Evolutionary conservation across 92 coral and sea anemone species (phyloP).

Genomic region (Palythoa caribaeorum): DNA sequence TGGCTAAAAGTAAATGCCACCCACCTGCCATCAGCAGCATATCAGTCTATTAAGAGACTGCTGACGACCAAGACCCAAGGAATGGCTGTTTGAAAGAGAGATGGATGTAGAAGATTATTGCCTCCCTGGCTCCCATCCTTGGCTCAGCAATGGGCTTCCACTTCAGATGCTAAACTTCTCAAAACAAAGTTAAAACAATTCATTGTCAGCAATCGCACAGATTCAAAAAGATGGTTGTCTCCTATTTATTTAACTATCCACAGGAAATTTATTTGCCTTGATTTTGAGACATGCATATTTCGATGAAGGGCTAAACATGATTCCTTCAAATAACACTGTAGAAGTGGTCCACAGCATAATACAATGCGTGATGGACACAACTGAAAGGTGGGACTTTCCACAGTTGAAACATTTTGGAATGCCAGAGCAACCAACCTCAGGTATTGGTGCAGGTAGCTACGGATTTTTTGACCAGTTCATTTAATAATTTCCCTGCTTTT

Average conservation of each 20-base stretch:
- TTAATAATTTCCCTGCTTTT: neutral
- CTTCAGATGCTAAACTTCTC: conserved; percentile 24
- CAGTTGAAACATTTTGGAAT: conserved; percentile 56
- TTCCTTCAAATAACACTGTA: neutral
- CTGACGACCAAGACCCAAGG: no score
- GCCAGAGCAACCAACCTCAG: conserved; percentile 51
- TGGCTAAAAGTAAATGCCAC: conserved; percentile 48
- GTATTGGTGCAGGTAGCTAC: conserved; percentile 50
- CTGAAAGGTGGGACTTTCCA: neutral
- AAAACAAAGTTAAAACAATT: conserved; percentile 47
- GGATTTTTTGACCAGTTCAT: conserved; percentile 29
- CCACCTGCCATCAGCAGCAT: conserved; percentile 23
- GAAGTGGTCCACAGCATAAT: conserved; percentile 5
- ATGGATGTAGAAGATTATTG: conserved; percentile 56
- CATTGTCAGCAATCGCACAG: neutral
- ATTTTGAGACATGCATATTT: conserved; percentile 2
- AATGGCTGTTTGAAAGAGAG: conserved; percentile 16
- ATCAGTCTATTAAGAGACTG: conserved; percentile 3
- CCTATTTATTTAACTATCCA: conserved; percentile 5
- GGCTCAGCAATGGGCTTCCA: conserved; percentile 60
- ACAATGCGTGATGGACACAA: conserved; percentile 1
- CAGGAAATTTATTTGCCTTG: conserved; percentile 6
- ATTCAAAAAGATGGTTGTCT: conserved; percentile 23
- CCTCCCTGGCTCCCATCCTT: conserved; percentile 61
- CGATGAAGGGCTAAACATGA: neutral